A percentile compares a stretch with the other conserved stretches of the same genome.
Conservation (phyloP, 1,140 invertebrate genomes). For the Dreissena polymorpha region DNA sequence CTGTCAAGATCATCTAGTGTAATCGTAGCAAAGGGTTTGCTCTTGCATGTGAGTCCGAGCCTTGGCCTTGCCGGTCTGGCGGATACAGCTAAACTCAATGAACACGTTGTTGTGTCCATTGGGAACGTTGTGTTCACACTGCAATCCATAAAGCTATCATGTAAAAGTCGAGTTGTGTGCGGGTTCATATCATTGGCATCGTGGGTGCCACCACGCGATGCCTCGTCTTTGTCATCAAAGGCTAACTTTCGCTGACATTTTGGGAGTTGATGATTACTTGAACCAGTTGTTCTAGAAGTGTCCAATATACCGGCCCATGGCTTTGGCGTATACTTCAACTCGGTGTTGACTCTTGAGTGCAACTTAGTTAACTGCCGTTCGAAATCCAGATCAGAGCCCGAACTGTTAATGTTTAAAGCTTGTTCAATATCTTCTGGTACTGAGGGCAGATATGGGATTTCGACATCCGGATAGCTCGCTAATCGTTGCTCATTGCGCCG, state of each 20-base stretch:
- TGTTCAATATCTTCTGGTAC: too few species aligned
- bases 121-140: too few species aligned
- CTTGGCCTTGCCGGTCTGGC: conserved; percentile 7
- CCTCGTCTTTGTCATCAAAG: background rate
- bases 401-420: too few species aligned
- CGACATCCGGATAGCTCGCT: background rate
- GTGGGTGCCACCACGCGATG: too few species aligned
- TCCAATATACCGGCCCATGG: background rate
- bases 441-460: background rate
- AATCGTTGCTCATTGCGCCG: conserved; percentile 26
- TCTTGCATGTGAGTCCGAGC: background rate
- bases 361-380: background rate
- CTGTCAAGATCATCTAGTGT: conserved; percentile 22
- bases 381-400: too few species aligned
- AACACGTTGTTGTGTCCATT: too few species aligned
- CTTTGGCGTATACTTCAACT: background rate
- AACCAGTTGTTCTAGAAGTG: conserved; percentile 16
- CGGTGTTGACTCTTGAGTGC: background rate
- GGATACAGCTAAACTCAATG: background rate
- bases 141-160: too few species aligned
- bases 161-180: too few species aligned
- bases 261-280: background rate
- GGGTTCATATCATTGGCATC: too few species aligned
- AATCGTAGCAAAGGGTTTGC: conserved; percentile 1
- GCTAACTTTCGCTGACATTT: conserved; percentile 41